These are phyloP conservation scores for Daptonema setosum DNA, from an alignment of 2,888 invertebrate species.

Conservation along the genomic window DNA sequence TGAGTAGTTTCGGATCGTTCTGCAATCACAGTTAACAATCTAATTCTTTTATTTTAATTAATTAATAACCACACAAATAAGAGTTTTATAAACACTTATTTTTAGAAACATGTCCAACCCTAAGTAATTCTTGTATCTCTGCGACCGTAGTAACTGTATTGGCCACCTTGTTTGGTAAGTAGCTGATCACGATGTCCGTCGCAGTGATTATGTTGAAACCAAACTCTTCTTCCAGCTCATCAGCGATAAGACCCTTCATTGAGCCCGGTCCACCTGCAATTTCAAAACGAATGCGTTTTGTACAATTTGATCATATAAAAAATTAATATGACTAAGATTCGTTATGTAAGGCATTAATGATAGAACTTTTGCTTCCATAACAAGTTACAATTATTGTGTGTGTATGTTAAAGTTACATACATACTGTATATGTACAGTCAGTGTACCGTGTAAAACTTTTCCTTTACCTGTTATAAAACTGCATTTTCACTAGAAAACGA, in stretches of 20 bases:
- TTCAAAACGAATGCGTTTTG: not conserved
- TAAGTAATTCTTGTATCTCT: constrained; percentile 7
- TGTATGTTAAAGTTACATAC: too few species aligned
- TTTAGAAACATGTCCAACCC: not conserved
- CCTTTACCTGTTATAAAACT: too few species aligned
- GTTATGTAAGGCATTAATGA: too few species aligned
- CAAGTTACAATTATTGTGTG: too few species aligned
- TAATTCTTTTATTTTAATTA: not conserved
- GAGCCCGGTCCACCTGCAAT: constrained; percentile 6
- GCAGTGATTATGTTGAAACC: constrained; percentile 4
- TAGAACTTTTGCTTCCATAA: too few species aligned
- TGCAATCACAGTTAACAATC: not conserved
- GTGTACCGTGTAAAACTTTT: too few species aligned
- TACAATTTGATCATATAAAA: too few species aligned
- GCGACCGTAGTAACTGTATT: constrained; percentile 4
- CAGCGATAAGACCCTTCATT: constrained; percentile 5
- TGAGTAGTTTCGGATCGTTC: constrained; percentile 6
- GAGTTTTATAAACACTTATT: not conserved
- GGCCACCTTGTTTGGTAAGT: constrained; percentile 8
- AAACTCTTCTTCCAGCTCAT: constrained; percentile 5
- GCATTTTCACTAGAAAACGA: too few species aligned
- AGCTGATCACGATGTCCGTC: constrained; percentile 7
- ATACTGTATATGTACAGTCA: too few species aligned
- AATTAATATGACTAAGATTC: too few species aligned
- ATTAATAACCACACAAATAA: not conserved